A percentile compares a stretch with the other conserved stretches of the same genome.
Evolutionary conservation across 2,113 vertebrate genomes (phyloP).

Genomic region (Alces alces): DNA sequence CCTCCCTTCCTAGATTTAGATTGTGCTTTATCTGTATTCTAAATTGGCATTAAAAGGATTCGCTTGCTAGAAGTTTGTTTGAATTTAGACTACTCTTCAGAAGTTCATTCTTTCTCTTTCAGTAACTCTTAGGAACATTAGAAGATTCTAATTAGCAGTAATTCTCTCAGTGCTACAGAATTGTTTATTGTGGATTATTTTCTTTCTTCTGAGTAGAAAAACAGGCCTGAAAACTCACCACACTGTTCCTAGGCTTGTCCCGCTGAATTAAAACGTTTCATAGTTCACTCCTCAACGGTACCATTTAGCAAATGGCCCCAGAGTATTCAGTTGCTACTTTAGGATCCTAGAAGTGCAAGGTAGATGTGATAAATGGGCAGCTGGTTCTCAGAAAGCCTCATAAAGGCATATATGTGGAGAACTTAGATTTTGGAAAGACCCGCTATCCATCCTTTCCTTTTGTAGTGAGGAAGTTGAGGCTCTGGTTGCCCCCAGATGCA

Average conservation of each 20-base stretch:
- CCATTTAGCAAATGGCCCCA: neutral
- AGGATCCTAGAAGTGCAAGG: neutral
- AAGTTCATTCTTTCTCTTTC: slow-evolving; percentile 2
- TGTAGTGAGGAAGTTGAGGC: neutral
- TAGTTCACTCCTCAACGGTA: neutral
- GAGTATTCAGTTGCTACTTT: neutral
- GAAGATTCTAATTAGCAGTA: neutral
- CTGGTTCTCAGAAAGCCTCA: neutral
- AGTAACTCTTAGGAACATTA: neutral
- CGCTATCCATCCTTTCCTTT: neutral
- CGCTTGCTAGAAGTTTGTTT: neutral
- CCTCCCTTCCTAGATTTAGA: no score
- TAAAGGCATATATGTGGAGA: neutral
- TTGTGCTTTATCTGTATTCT: neutral
- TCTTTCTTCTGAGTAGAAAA: slow-evolving; percentile 1
- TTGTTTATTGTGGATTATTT: neutral
- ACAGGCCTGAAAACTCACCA: neutral
- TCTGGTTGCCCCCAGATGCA: neutral
- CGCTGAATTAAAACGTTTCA: neutral
- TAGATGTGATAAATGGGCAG: neutral
- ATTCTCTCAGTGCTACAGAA: neutral
- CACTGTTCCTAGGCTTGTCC: neutral
- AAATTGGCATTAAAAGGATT: neutral
- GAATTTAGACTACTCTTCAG: neutral
- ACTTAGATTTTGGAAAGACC: neutral